Conservation (phyloP, 2,113 vertebrate genomes). For the Atrichornis clamosus region DNA sequence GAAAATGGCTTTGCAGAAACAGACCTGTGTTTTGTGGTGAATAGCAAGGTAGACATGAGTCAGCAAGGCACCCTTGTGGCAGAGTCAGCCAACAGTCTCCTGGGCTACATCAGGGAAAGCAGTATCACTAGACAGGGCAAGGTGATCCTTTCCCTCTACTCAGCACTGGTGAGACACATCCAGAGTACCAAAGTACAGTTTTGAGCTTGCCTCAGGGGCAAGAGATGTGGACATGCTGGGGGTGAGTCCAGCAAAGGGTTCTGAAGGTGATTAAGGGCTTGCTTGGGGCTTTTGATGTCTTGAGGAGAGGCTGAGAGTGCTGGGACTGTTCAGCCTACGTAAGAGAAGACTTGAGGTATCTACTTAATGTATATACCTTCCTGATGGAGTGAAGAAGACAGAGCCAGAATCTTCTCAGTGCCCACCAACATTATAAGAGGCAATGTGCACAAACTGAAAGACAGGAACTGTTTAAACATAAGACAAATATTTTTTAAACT, state of each 20-base stretch:
- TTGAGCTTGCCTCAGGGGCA: not conserved
- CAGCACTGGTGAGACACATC: not conserved
- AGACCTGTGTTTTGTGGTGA: not conserved
- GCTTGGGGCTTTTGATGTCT: not conserved
- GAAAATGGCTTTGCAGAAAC: not conserved
- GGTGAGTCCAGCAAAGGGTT: not conserved
- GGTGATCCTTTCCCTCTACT: not conserved
- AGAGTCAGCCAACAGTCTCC: not conserved
- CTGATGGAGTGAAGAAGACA: not conserved
- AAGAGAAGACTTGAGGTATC: not conserved
- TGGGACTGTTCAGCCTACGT: not conserved
- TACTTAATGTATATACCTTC: not conserved
- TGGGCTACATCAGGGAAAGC: not conserved
- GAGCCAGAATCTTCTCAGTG: not conserved
- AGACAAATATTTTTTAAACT: not conserved
- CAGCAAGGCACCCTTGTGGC: not conserved
- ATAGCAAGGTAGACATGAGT: not conserved
- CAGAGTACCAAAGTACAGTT: not conserved
- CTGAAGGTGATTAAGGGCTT: not conserved
- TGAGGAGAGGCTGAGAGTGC: not conserved
- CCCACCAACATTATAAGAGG: not conserved
- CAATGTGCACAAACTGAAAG: not conserved
- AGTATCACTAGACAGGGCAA: not conserved
- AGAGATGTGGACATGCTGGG: not conserved
- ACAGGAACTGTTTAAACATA: not conserved